phyloP scores from a whole-genome alignment of 2,113 vertebrate species.

The Ciconia maguari region DNA sequence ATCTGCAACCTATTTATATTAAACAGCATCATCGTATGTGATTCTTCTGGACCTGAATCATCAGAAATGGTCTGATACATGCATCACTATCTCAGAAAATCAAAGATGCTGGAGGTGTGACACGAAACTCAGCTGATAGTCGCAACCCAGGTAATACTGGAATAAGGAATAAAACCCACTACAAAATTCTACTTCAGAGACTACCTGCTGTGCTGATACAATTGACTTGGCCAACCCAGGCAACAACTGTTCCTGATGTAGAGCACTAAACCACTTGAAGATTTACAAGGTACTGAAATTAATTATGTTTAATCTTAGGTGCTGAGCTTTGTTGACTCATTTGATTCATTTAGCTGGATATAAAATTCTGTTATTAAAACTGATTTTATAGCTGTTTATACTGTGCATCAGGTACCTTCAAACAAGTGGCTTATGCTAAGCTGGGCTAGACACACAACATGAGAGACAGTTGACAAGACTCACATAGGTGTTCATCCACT shows the following conservation, averaged over 20 bases:
- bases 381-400: not conserved
- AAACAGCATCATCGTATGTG: not conserved
- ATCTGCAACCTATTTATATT: not conserved
- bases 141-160: not conserved
- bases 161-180: not conserved
- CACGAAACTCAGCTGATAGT: accelerated
- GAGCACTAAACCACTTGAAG: not conserved
- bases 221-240: not conserved
- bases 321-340: not conserved
- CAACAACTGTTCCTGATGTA: not conserved
- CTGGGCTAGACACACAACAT: not conserved
- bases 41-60: not conserved
- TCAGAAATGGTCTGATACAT: not conserved
- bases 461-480: not conserved
- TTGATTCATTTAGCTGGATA: not conserved
- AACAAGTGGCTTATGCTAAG: not conserved
- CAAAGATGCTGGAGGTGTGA: not conserved
- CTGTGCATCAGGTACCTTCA: not conserved
- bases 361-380: not conserved
- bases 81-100: not conserved
- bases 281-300: not conserved
- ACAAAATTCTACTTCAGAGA: not conserved
- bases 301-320: not conserved
- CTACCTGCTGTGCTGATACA: not conserved
- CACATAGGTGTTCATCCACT: not conserved